These are phyloP conservation scores for Lasioglossum lativentre DNA, from an alignment of 2,888 invertebrate species.

Conservation along the genomic window DNA sequence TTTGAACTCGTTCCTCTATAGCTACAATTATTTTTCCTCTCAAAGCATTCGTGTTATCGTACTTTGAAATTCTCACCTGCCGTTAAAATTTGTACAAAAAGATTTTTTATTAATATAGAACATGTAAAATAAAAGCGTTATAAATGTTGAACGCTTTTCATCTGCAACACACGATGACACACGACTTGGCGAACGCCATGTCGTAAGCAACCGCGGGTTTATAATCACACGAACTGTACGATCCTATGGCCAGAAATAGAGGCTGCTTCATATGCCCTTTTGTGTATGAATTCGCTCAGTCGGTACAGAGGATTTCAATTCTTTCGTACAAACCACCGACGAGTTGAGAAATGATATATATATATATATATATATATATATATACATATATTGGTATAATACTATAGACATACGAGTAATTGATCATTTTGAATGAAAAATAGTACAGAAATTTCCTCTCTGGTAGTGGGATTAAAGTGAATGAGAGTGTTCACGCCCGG, in stretches of 20 bases:
- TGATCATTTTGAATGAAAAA: too few species aligned
- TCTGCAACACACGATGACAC: constrained; percentile 73
- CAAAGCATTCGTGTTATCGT: constrained; percentile 27
- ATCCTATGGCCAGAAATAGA: constrained; percentile 58
- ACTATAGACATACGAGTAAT: too few species aligned
- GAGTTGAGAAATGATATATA: background rate
- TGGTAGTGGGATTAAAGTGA: too few species aligned
- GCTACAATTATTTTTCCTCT: constrained; percentile 29
- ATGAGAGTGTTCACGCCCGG: too few species aligned
- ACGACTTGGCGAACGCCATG: constrained; percentile 77
- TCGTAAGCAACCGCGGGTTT: constrained; percentile 63
- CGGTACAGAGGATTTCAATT: constrained; percentile 33
- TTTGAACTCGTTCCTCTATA: constrained; percentile 35
- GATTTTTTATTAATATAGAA: constrained; percentile 60
- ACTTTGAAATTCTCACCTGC: constrained; percentile 65
- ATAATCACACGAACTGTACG: constrained; percentile 51
- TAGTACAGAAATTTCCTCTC: too few species aligned
- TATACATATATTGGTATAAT: background rate
- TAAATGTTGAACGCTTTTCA: constrained; percentile 62
- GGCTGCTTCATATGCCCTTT: constrained; percentile 42
- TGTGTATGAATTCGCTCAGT: constrained; percentile 16
- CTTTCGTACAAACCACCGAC: background rate
- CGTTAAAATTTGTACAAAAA: constrained; percentile 63
- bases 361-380: background rate
- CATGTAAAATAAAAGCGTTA: constrained; percentile 65